A percentile compares a stretch with the other conserved stretches of the same genome.
Evolutionary conservation across 2,113 vertebrate species (phyloP).

Genomic region (Caranx melampygus): DNA sequence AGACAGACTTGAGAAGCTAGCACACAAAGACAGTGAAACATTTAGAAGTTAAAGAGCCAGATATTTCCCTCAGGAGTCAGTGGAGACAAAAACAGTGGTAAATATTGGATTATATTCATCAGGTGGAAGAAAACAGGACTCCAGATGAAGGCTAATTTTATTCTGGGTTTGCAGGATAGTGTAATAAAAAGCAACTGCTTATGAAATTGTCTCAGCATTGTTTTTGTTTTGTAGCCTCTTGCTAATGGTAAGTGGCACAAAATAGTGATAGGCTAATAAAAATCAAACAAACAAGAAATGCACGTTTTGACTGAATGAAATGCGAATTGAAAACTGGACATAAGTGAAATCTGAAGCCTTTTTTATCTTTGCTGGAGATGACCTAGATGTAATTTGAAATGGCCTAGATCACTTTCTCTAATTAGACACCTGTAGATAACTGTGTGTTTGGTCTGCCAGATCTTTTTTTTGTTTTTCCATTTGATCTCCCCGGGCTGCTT

Average conservation of each 20-base stretch:
- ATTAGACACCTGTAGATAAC: conserved; percentile 52
- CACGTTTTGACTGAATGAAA: too few relatives aligned
- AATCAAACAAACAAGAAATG: not conserved
- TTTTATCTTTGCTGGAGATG: conserved; percentile 18
- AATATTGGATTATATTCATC: not conserved
- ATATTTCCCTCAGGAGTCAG: not conserved
- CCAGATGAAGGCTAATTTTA: not conserved
- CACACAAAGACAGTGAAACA: not conserved
- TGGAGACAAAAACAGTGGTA: conserved; percentile 1
- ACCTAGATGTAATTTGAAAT: conserved; percentile 52
- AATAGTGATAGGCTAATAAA: not conserved
- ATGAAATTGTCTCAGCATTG: not conserved
- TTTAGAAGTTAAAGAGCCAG: not conserved
- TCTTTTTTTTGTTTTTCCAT: conserved; percentile 14
- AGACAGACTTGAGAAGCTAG: not conserved
- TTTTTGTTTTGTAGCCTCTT: not conserved
- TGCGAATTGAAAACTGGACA: conserved; percentile 1
- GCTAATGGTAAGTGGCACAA: not conserved
- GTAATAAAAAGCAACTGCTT: not conserved
- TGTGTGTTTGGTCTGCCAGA: conserved; percentile 27
- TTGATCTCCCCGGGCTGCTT: conserved; percentile 24
- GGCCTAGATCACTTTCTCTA: conserved; percentile 48
- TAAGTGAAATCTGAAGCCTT: conserved; percentile 10
- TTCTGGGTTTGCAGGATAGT: not conserved
- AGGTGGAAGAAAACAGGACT: not conserved